Evolutionary conservation across 2,888 invertebrate species (phyloP).

Genomic region (Phasia obesa): DNA sequence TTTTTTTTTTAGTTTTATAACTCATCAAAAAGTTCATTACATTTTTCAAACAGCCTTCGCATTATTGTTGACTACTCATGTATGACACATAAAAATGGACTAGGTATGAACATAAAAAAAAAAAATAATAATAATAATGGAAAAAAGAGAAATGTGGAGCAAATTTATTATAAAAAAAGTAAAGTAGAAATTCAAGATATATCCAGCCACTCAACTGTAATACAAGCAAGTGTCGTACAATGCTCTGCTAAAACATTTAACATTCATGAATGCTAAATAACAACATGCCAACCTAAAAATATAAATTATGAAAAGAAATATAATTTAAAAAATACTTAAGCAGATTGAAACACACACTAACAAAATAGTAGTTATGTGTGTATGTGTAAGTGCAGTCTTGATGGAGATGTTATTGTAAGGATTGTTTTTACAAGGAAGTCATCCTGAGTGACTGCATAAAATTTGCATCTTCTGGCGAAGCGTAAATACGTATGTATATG

Average conservation of each 20-base stretch:
- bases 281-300: constrained; percentile 46
- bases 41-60: no score
- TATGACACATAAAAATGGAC: no score
- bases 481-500: neutral
- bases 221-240: constrained; percentile 14
- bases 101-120: no score
- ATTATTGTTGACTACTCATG: no score
- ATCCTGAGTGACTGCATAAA: constrained; percentile 35
- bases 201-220: constrained; percentile 27
- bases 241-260: constrained; percentile 20
- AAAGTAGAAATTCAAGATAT: constrained; percentile 7
- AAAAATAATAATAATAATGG: neutral
- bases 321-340: constrained; percentile 10
- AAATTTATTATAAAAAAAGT: neutral
- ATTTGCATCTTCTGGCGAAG: constrained; percentile 30
- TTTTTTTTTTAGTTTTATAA: no score
- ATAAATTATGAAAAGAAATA: constrained; percentile 40
- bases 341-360: neutral
- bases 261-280: constrained; percentile 51
- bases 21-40: no score
- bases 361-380: neutral
- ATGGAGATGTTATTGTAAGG: no score
- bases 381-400: neutral
- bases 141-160: neutral
- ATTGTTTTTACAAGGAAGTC: constrained; percentile 13